Base-by-base conservation (phyloP, 92 coral and sea anemone species). In the Umimayanthus kanabou region DNA sequence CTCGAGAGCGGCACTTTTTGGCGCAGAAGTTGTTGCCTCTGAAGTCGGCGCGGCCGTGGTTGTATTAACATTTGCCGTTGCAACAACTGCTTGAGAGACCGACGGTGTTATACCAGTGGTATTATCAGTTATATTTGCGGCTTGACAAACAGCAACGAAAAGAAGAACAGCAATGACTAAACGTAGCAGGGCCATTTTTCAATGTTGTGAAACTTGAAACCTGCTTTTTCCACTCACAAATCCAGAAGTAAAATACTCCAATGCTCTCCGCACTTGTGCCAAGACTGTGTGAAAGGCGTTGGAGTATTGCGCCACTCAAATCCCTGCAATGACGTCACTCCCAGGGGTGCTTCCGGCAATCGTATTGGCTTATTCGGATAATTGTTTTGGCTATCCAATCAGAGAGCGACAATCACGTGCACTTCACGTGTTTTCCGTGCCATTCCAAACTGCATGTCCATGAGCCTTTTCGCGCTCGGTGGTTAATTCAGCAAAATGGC, bases 231-330 rank as follows among this genome's bases (percentile, higher is more conserved):
- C 64, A 55, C 42, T 43, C 66, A 8, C 23, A 82, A 28, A 33
- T 6, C 7, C 39, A 20, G 25, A 9, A 42, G 45, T 5, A 45
- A 84, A 53, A 6, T 5, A 7, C 26, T 15, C 5, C 5, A 61
- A 16, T 4, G 23, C 2, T 23, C n/a, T 3, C 11, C 6, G 8
- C 66, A 40, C 70, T 81, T 84, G 79, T 73, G 9, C 25, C 23
- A 43, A 16, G 83, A 42, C 3, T 47, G 64, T 86, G 92, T 67
- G 45, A 20, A 47, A 86, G 89, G 76, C 92, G 92, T 86, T 90
- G 87, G 87, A 90, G 77, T 73, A 78, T 85, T 84, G 90, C 87
- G 84, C 89, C 92, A 86, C 88, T 90, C 90, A 90, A 90, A 90
- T 90, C 87, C 84, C 58, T 47, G 2, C 23, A 29, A 55, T 80